phyloP scores from a whole-genome alignment of 2,113 vertebrate genomes.

The Nicator chloris region DNA sequence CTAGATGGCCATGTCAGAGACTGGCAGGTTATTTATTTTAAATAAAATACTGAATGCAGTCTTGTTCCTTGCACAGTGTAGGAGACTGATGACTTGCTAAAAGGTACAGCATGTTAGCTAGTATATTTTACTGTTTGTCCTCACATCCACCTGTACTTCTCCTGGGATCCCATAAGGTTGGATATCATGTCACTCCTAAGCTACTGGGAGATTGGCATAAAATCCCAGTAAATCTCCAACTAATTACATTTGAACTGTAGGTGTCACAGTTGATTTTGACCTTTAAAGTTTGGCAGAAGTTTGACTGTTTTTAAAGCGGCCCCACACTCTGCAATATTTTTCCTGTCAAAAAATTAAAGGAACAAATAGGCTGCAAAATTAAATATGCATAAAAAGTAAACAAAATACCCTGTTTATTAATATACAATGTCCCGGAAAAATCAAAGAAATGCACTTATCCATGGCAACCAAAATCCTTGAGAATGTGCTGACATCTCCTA shows the following conservation, averaged over 20 bases:
- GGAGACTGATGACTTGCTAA: not conserved
- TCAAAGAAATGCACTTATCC: constrained; percentile 10
- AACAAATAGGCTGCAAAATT: not conserved
- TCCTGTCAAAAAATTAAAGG: not conserved
- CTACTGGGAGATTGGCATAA: constrained; percentile 68
- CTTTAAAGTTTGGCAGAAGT: constrained; percentile 71
- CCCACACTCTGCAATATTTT: not conserved
- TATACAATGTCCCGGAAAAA: not conserved
- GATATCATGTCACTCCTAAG: constrained; percentile 60
- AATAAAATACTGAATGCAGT: not conserved
- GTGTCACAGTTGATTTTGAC: constrained; percentile 71
- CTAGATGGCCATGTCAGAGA: not conserved
- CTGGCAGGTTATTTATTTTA: not conserved
- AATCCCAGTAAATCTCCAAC: constrained; percentile 73
- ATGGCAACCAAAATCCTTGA: constrained; percentile 24
- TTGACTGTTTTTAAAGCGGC: constrained; percentile 46
- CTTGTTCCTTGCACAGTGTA: not conserved
- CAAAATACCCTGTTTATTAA: constrained; percentile 2
- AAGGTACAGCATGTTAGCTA: not conserved
- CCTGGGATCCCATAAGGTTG: constrained; percentile 66
- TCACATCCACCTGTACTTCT: constrained; percentile 66
- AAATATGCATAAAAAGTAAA: not conserved
- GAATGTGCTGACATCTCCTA: constrained; percentile 3
- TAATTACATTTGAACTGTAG: constrained; percentile 78
- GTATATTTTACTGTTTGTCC: constrained; percentile 63